Evolutionary conservation across 2,113 vertebrate genomes (phyloP), one percentile per base, ranked within the genome.

Genomic region (Sinocyclocheilus anshuiensis): DNA sequence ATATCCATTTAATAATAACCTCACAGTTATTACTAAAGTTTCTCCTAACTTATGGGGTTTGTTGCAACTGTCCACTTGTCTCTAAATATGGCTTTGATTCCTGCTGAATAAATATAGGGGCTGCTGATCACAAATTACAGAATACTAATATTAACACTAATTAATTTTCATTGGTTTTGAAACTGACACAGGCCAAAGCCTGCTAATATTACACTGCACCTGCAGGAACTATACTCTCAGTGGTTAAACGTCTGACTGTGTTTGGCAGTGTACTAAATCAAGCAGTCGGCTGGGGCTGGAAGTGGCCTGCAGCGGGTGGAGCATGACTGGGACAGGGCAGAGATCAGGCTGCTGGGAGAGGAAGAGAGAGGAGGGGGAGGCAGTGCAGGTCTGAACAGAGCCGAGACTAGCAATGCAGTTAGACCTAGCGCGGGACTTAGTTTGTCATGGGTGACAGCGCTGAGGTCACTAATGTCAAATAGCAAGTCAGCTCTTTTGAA

Each of bases 351-450:
- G 50, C 86, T 86, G 39, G 59, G 45, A 76, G 87, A 85, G 81
- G 80, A 84, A 85, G 42, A 0, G 72, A 90, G 87, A 55, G 55
- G 61, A 76, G 82, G 74, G 88, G 82, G 10, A 69, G 74, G n/a
- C 71, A 61, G 77, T 81, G 85, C 85, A 88, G 24, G 81, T 74
- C 87, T 18, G 53, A 63, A 65, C 85, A 67, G 63, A 20, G 57
- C 59, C 48, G 4, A 61, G 79, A 15, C 20, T 33, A 77, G 36
- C 36, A 36, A 36, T 36, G 36, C 36, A 36, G 36, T 36, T 36
- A 59, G 29, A 79, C 57, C 20, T n/a, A 9, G 20, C 18, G 3
- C 18, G 2, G 1, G 20, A 59, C 55, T 79, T 61, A 13, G 16
- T 18, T 36, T 79, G 77, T 22, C 22, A 61, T 15, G 13, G 77